Conservation (phyloP, 64 coral and sea anemone genomes). For the Astreopora myriophthalma region DNA sequence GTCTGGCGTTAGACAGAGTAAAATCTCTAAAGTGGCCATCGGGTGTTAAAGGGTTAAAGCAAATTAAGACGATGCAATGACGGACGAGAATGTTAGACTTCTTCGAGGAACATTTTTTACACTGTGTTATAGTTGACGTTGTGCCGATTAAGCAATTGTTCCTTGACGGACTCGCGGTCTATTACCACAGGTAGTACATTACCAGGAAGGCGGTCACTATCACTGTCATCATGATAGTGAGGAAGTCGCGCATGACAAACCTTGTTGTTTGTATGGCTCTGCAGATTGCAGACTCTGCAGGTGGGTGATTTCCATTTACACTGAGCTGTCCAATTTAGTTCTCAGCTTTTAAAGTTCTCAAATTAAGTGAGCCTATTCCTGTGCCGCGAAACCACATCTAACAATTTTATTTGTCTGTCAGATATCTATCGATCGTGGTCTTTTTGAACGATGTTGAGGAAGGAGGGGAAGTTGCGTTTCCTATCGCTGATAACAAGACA, state of each 20-base stretch:
- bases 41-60: too few relatives aligned
- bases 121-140: too few relatives aligned
- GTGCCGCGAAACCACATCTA: neutral
- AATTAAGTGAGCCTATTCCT: neutral
- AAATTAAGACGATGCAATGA: too few relatives aligned
- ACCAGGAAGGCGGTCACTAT: slow-evolving; percentile 80
- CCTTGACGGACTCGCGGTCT: too few relatives aligned
- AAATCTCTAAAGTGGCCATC: too few relatives aligned
- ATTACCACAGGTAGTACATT: slow-evolving; percentile 74
- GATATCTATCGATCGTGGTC: slow-evolving; percentile 78
- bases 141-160: too few relatives aligned
- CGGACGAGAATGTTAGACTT: too few relatives aligned
- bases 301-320: neutral
- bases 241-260: slow-evolving; percentile 59
- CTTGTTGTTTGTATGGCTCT: slow-evolving; percentile 89
- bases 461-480: slow-evolving; percentile 82
- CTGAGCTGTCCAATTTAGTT: too few relatives aligned
- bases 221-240: slow-evolving; percentile 96
- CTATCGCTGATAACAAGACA: slow-evolving; percentile 85
- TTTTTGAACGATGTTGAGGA: slow-evolving; percentile 85
- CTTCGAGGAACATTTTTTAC: too few relatives aligned
- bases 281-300: slow-evolving; percentile 87
- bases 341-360: neutral
- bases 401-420: neutral
- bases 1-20: too few relatives aligned